Percentiles rank a stretch among this genome's conserved stretches.
These are phyloP conservation scores for Leptopilina drosophilae DNA, from an alignment of 2,888 invertebrate genomes.

Conservation along the genomic window DNA sequence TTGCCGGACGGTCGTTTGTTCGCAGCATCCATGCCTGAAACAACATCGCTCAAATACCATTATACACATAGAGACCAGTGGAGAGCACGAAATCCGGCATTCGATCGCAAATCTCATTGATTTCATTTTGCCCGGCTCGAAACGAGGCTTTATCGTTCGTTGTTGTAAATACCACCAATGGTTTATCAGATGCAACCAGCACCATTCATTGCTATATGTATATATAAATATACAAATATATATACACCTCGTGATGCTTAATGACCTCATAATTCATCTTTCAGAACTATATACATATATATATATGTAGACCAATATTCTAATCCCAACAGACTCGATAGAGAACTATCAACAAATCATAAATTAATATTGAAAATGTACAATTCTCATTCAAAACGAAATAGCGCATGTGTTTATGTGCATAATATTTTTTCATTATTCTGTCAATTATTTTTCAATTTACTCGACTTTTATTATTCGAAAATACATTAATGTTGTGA, in stretches of 20 bases:
- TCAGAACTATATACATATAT: neutral
- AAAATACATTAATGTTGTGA: too few relatives aligned
- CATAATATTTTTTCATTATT: too few relatives aligned
- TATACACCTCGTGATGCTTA: neutral
- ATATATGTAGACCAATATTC: neutral
- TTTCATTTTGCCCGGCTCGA: constrained; percentile 56
- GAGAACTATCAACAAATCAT: constrained; percentile 2
- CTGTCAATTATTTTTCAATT: too few relatives aligned
- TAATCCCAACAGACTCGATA: constrained; percentile 16
- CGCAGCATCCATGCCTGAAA: constrained; percentile 52
- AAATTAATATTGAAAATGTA: neutral
- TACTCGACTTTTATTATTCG: too few relatives aligned
- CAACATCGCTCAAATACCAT: constrained; percentile 59
- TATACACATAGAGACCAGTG: constrained; percentile 56
- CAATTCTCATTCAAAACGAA: neutral
- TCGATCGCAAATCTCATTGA: constrained; percentile 60
- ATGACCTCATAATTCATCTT: constrained; percentile 39
- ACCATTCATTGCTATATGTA: constrained; percentile 38
- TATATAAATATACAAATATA: neutral
- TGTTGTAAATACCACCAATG: constrained; percentile 54
- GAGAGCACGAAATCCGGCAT: constrained; percentile 52
- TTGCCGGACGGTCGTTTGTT: constrained; percentile 49
- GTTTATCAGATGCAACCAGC: constrained; percentile 55
- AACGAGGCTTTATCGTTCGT: constrained; percentile 47
- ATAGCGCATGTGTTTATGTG: too few relatives aligned